Base-by-base conservation (phyloP, 2,888 invertebrate genomes). In the Abrostola triplasia region DNA sequence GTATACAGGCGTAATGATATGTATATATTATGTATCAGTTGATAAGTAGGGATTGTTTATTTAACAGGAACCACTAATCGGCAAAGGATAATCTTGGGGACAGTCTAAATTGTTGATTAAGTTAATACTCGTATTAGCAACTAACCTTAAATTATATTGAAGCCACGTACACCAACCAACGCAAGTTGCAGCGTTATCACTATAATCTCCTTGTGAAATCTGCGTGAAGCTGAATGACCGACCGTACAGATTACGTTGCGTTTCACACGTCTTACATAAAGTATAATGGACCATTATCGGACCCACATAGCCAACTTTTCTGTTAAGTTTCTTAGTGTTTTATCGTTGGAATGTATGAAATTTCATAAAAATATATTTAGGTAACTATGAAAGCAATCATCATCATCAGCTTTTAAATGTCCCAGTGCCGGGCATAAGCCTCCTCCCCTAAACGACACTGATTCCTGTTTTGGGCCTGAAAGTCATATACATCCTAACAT, bases 151-250 rank as follows among this genome's bases (percentile, higher is more conserved):
- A 8, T 42, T n/a, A 12, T 48, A n/a, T 36, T 6, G 8, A 37
- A 52, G 50, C 51, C 64, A 67, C 64, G 70, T 59, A 64, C 51
- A 47, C 35, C 50, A 44, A 59, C 55, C 57, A 59, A 36, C 63
- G 36, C 73, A 67, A 57, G 73, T 67, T 67, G 51, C n/a, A 42
- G 5, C 44, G 48, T 60, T 73, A 77, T 70, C 64, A 61, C 38
- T 47, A 38, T 53, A 60, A 77, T 75, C 73, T 64, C 8, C 24
- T 63, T 77, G 75, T 42, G 76, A 73, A 75, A 77, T 75, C 78
- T 48, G 35, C 13, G 13, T 2, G 13, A 0, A 52, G 52, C 62
- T 59, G 70, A 62, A 77, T 72, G 64, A 53, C 64, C 59, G 64
- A 56, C 64, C 77, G 67, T 76, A 64, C 57, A 49, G 51, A 64